Percentiles rank a stretch among this genome's conserved stretches.
Evolutionary conservation across 2,113 vertebrate genomes (phyloP).

Genomic region (Pycnonotus jocosus): DNA sequence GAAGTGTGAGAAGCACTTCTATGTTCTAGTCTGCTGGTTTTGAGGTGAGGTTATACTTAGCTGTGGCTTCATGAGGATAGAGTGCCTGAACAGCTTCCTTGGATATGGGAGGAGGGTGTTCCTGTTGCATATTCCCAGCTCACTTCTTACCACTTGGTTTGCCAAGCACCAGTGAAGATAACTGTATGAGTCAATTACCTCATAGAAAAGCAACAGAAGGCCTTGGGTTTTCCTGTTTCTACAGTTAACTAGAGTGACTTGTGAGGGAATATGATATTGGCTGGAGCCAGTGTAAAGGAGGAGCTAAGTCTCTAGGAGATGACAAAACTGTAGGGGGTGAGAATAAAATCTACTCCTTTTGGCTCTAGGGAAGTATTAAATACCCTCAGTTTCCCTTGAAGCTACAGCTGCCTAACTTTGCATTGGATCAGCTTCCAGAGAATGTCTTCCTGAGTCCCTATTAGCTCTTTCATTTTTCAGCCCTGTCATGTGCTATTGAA

Average conservation of each 20-base stretch:
- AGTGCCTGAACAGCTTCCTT: neutral
- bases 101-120: neutral
- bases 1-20: neutral
- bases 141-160: neutral
- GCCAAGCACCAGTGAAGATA: neutral
- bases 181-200: neutral
- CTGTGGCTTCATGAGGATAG: neutral
- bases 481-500: neutral
- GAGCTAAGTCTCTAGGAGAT: neutral
- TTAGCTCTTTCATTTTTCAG: neutral
- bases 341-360: neutral
- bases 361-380: neutral
- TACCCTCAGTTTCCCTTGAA: neutral
- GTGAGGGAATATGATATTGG: neutral
- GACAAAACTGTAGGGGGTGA: neutral
- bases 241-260: neutral
- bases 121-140: neutral
- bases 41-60: neutral
- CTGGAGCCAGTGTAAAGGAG: neutral
- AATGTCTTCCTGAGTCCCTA: neutral
- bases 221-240: neutral
- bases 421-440: neutral
- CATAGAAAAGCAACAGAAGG: neutral
- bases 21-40: neutral
- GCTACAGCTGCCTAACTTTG: neutral